phyloP scores from a whole-genome alignment of 2,113 vertebrate species.

The Entelurus aequoreus region DNA sequence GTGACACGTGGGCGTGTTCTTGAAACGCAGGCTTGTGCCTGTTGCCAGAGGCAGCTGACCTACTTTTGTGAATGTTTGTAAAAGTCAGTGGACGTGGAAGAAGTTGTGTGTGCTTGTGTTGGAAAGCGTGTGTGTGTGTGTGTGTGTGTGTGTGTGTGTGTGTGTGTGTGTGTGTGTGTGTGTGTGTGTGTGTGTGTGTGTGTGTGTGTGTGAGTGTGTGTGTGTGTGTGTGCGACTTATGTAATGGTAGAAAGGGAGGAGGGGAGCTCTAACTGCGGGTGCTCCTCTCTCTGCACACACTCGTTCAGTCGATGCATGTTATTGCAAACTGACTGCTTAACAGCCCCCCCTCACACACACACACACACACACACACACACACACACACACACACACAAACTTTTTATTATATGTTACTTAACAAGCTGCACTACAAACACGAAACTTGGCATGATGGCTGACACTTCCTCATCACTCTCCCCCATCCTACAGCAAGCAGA shows the following conservation, averaged over 20 bases:
- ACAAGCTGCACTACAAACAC: too few relatives aligned
- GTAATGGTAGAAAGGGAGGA: constrained; percentile 33
- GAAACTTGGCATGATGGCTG: too few relatives aligned
- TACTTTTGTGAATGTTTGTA: constrained; percentile 37
- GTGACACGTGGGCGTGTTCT: constrained; percentile 47
- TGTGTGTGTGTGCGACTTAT: constrained; percentile 36
- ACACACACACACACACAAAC: too few relatives aligned
- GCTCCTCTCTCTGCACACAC: constrained; percentile 29
- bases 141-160: constrained; percentile 14
- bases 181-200: constrained; percentile 22
- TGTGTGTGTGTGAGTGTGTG: constrained; percentile 36
- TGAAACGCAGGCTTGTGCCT: constrained; percentile 45
- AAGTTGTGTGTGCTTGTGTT: constrained; percentile 36
- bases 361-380: too few relatives aligned
- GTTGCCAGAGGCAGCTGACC: constrained; percentile 48
- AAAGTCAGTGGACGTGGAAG: constrained; percentile 43
- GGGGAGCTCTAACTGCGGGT: neutral
- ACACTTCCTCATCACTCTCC: too few relatives aligned
- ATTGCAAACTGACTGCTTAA: constrained; percentile 13
- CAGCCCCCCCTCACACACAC: neutral
- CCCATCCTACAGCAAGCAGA: too few relatives aligned
- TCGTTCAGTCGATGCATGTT: constrained; percentile 30
- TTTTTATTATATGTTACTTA: too few relatives aligned
- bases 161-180: constrained; percentile 31
- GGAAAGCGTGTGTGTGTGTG: constrained; percentile 25